Base-by-base conservation (phyloP, 2,888 invertebrate species). In the Philaethria dido region DNA sequence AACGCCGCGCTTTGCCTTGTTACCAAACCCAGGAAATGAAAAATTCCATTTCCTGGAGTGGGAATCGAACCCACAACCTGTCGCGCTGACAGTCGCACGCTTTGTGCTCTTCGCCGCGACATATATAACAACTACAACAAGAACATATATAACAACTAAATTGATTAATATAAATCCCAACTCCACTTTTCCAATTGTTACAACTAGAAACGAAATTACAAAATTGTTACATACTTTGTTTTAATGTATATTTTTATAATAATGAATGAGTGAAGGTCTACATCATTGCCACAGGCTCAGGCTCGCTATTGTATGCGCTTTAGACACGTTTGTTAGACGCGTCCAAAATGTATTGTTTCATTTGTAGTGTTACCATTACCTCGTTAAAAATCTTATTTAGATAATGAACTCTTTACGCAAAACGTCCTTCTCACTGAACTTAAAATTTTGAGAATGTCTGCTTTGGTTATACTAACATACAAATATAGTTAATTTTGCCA, bases 241-340 rank as follows among this genome's bases (percentile, higher is more conserved):
- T 18, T 55, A 16, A 22, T 9, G 0, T 9, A 16, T 9, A 6
- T 22, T 57, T n/a, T 22, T 42, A 22, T 57, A 9, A 57, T 39
- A 42, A n/a, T 16, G 25, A 57, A 57, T n/a, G 22, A 57, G 16
- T 8, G 29, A 45, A 60, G 33, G 60, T 60, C 60, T 45, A 18
- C 13, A 45, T 29, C 29, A 60, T 44, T 60, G 44, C 25, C 25
- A 45, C 14, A n/a, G 62, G 52, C 64, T 72, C 59, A 65, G 22
- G 47, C 59, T 64, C 61, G 69, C 48, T 18, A 16, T 59, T 50
- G 29, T 44, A 54, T 44, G 62, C 39, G 18, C 18, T 52, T 63
- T 44, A 44, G 63, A 44, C 44, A 54, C 54, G 63, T 54, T 44
- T 54, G 54, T 54, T 54, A 63, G n/a, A 45, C 54, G 54, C 63